Evolutionary conservation across 2,113 vertebrate species (phyloP).

Genomic region (Tragelaphus strepsiceros): DNA sequence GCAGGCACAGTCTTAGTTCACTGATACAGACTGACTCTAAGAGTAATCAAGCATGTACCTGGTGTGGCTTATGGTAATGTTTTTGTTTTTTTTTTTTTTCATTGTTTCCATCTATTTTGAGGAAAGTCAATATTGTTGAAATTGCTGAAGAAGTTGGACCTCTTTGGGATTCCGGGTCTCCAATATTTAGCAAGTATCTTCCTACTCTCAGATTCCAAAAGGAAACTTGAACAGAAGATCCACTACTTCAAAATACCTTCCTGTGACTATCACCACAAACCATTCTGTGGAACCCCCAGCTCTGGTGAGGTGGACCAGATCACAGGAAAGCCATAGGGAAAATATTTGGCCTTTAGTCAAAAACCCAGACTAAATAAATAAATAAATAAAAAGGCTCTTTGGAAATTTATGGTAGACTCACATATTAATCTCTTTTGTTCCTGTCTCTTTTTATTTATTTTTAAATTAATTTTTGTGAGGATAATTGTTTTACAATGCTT

Average conservation of each 20-base stretch:
- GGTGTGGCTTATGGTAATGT: not conserved
- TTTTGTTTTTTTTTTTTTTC: not conserved
- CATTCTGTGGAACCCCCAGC: too few relatives aligned
- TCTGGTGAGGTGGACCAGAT: not conserved
- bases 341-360: not conserved
- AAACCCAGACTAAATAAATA: not conserved
- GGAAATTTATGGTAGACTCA: not conserved
- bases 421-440: not conserved
- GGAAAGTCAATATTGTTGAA: not conserved
- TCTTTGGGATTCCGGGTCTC: not conserved
- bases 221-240: not conserved
- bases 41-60: not conserved
- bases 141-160: not conserved
- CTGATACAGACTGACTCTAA: not conserved
- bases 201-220: not conserved
- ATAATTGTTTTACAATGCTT: not conserved
- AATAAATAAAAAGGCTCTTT: not conserved
- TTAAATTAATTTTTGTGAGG: not conserved
- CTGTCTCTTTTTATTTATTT: not conserved
- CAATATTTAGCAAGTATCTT: not conserved
- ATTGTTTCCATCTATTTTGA: not conserved
- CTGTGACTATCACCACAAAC: not conserved
- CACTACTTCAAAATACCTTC: not conserved
- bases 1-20: not conserved
- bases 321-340: not conserved